A percentile compares a stretch with the other conserved stretches of the same genome.
Conservation (phyloP, 2,113 vertebrate genomes). For the Panurus biarmicus region DNA sequence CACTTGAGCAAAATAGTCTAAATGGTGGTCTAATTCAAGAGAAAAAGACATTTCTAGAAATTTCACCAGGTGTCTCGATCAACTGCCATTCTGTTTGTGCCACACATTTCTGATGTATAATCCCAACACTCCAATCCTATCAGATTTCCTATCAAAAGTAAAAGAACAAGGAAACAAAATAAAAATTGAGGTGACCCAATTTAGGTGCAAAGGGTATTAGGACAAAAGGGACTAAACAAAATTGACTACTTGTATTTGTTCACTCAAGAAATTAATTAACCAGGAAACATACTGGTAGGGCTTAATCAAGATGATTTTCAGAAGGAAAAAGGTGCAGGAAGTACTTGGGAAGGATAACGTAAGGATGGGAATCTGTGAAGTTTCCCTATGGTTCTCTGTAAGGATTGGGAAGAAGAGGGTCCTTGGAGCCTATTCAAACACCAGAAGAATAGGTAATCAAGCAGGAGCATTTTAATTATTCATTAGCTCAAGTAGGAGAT, state of each 20-base stretch:
- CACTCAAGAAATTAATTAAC: background rate
- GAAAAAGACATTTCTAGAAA: background rate
- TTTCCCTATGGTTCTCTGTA: background rate
- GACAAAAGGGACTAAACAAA: background rate
- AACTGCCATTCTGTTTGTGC: background rate
- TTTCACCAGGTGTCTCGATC: background rate
- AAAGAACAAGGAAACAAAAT: background rate
- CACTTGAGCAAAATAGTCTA: background rate
- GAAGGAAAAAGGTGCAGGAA: background rate
- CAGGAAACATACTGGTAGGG: background rate
- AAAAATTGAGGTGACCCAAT: background rate
- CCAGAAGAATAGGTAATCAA: background rate
- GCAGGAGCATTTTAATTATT: constrained; percentile 1
- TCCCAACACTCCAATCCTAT: background rate
- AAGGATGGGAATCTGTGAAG: background rate
- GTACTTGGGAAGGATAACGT: background rate
- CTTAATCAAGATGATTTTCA: background rate
- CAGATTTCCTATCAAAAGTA: background rate
- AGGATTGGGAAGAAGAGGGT: background rate
- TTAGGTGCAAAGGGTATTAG: background rate
- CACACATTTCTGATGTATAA: background rate
- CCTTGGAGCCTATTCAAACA: background rate
- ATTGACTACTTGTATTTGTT: background rate
- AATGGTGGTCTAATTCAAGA: background rate
- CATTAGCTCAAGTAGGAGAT: background rate